phyloP scores from a whole-genome alignment of 1,140 invertebrate species.

The Ctenoplectra terminalis region DNA sequence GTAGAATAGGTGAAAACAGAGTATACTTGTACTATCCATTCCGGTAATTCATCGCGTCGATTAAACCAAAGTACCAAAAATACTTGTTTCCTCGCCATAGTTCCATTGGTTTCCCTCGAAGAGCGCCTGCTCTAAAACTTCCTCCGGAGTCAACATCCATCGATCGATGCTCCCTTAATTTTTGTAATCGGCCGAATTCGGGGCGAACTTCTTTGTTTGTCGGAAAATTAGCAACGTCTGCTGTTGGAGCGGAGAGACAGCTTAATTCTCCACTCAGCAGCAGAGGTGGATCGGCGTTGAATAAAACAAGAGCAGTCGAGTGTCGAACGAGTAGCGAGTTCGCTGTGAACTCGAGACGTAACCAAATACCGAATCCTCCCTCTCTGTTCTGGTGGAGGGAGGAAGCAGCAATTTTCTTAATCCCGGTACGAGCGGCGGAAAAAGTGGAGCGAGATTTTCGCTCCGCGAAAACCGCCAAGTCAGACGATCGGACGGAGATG shows the following conservation, averaged over 20 bases:
- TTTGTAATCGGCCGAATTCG: background rate
- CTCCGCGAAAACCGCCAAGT: slow-evolving; percentile 53
- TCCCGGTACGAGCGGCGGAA: slow-evolving; percentile 41
- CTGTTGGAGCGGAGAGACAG: background rate
- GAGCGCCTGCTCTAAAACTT: background rate
- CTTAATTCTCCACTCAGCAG: slow-evolving; percentile 2
- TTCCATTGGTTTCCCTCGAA: background rate
- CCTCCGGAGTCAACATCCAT: background rate
- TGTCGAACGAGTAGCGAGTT: slow-evolving; percentile 2
- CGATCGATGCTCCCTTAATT: slow-evolving; percentile 4
- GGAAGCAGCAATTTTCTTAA: slow-evolving; percentile 58
- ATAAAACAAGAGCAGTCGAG: slow-evolving; percentile 33
- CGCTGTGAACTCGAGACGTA: slow-evolving; percentile 26
- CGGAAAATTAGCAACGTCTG: slow-evolving; percentile 42
- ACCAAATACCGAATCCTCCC: slow-evolving; percentile 24
- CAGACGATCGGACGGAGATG: slow-evolving; percentile 59
- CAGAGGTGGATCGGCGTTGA: background rate
- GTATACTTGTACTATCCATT: background rate
- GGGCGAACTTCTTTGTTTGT: slow-evolving; percentile 11
- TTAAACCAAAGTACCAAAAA: slow-evolving; percentile 9
- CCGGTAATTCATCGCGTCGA: slow-evolving; percentile 8
- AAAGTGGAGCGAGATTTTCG: slow-evolving; percentile 33
- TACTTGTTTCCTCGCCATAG: background rate
- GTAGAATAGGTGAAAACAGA: slow-evolving; percentile 4
- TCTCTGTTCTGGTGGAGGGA: background rate